Evolutionary conservation across 1,140 invertebrate genomes (phyloP), one percentile per base, ranked within the genome.

Genomic region (Apis mellifera): DNA sequence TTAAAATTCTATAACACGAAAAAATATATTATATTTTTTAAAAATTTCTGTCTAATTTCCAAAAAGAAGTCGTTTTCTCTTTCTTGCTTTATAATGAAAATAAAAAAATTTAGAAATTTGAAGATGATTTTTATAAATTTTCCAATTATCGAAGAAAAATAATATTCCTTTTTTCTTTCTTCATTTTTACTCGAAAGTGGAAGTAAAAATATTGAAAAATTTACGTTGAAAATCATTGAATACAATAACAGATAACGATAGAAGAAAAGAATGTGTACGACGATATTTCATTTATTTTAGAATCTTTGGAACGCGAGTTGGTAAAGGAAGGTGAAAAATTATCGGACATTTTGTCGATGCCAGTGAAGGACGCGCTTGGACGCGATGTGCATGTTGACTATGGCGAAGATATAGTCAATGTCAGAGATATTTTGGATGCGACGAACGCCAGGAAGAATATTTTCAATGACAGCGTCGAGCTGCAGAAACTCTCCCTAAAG

Each of bases 261-360:
- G 4, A 54, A 54, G 2, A 4, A 13, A 54, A 52, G 52, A 5
- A 42, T 42, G 0, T 42, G 0, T 42, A 7, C 4, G 32, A 42
- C 5, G 32, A 7, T 52, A 9, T 52, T 9, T 19, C 15, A 79
- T 74, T 76, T 54, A 17, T 85, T 93, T 88, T 90, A 96, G 96
- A 96, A 89, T 92, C 93, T 54, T 94, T 97, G 69, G 96, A 96
- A 91, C 94, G 94, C 70, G 96, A 97, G 90, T 94, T 97, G 78
- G 94, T 96, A n/a, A 95, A 96, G 86, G 96, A 97, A 93, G 97
- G 97, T 21, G 97, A 97, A 92, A 97, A 96, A 89, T 93, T 98
- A 52, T 96, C 97, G 42, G 97, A 97, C 92, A 95, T 97, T 91
- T 94, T 97, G 72, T 96, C 97, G 12, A 96, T 97, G 94, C 97